Evolutionary conservation across 2,888 invertebrate genomes (phyloP).

Genomic region (Periphyllus acericola): DNA sequence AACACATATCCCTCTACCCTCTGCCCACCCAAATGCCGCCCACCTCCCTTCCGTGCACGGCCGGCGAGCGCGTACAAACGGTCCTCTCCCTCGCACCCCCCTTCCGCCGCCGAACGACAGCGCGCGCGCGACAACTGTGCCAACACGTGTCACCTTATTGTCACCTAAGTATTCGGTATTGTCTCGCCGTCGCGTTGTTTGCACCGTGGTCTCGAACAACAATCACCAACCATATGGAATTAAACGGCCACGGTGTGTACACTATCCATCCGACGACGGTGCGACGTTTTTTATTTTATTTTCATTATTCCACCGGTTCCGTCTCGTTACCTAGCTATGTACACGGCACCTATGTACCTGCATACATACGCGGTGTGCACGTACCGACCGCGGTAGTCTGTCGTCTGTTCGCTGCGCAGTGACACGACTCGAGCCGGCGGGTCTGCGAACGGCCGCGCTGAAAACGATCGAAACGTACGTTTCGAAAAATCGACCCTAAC

Average conservation of each 20-base stretch:
- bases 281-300: neutral
- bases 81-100: neutral
- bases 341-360: neutral
- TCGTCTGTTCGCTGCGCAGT: neutral
- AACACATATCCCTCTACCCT: neutral
- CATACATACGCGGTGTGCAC: neutral
- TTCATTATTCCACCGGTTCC: neutral
- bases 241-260: neutral
- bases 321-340: neutral
- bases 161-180: slow-evolving; percentile 47
- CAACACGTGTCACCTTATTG: slow-evolving; percentile 58
- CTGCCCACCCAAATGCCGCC: neutral
- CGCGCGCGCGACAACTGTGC: slow-evolving; percentile 40
- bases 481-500: too few species aligned
- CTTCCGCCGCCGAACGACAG: neutral
- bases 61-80: too few species aligned
- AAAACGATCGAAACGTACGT: too few species aligned
- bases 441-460: too few species aligned
- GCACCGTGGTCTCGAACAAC: slow-evolving; percentile 17
- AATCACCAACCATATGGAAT: neutral
- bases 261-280: neutral
- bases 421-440: too few species aligned
- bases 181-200: slow-evolving; percentile 1
- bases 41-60: too few species aligned
- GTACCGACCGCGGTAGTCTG: neutral